Conservation (phyloP, 2,888 invertebrate genomes). For the Gerosis bhagava region DNA sequence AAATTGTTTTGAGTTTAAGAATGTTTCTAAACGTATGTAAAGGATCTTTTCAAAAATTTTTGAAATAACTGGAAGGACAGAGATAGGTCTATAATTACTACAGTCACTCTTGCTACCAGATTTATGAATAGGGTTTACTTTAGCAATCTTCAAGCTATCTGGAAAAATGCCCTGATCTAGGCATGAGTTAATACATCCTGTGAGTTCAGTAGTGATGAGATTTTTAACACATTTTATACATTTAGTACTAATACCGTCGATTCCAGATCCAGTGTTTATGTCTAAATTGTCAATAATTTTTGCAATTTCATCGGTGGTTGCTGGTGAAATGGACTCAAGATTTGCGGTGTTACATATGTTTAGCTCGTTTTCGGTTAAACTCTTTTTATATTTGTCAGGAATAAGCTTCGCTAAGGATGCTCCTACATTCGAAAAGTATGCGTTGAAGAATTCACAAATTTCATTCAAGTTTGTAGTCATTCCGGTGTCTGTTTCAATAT, state of each 20-base stretch:
- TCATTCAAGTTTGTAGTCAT: background rate
- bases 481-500: background rate
- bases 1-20: constrained; percentile 1
- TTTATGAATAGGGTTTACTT: too few relatives aligned
- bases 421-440: constrained; percentile 5
- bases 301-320: constrained; percentile 1
- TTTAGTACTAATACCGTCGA: constrained; percentile 3
- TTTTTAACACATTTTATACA: background rate
- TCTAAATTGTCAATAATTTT: background rate
- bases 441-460: constrained; percentile 9
- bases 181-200: background rate
- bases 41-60: constrained; percentile 11
- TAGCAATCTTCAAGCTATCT: too few relatives aligned
- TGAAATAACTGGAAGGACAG: too few relatives aligned
- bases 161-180: background rate
- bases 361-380: background rate
- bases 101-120: background rate
- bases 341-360: background rate
- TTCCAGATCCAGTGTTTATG: background rate
- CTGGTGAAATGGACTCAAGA: background rate
- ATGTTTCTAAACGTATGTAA: background rate
- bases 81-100: too few relatives aligned
- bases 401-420: constrained; percentile 4
- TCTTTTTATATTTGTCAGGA: background rate
- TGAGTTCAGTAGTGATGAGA: background rate